Evolutionary conservation across 2,888 invertebrate species (phyloP).

Genomic region (Plagiodera versicolora): DNA sequence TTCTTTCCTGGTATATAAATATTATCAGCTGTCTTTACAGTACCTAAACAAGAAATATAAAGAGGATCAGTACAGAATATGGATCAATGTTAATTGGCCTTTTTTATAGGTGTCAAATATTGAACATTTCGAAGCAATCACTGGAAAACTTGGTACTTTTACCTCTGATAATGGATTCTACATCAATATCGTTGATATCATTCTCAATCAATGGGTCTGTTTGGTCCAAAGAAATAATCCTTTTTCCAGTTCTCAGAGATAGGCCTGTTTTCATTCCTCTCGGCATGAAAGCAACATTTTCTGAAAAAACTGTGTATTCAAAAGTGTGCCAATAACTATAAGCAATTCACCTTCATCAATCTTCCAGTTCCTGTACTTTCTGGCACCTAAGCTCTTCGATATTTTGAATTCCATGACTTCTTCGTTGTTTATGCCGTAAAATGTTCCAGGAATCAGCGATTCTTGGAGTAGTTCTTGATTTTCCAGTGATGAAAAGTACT

Average conservation of each 20-base stretch:
- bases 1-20: slow-evolving; percentile 42
- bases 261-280: slow-evolving; percentile 48
- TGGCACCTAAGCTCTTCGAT: slow-evolving; percentile 21
- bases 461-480: slow-evolving; percentile 45
- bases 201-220: slow-evolving; percentile 32
- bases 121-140: too few relatives aligned
- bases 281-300: slow-evolving; percentile 47
- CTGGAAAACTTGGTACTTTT: too few relatives aligned
- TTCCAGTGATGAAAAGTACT: slow-evolving; percentile 42
- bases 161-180: slow-evolving; percentile 39
- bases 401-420: slow-evolving; percentile 43
- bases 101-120: too few relatives aligned
- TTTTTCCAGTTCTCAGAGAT: slow-evolving; percentile 49
- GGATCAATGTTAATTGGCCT: too few relatives aligned
- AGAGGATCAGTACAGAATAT: neutral
- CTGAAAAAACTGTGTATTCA: slow-evolving; percentile 26
- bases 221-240: slow-evolving; percentile 42
- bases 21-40: slow-evolving; percentile 32
- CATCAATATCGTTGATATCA: slow-evolving; percentile 28
- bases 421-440: slow-evolving; percentile 46
- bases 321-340: too few relatives aligned
- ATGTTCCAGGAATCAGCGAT: slow-evolving; percentile 46
- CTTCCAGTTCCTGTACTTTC: slow-evolving; percentile 44
- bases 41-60: slow-evolving; percentile 13
- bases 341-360: slow-evolving; percentile 39